Percentiles rank a stretch among this genome's conserved stretches.
Conservation (phyloP, 1,140 invertebrate species). For the Rhyzopertha dominica region DNA sequence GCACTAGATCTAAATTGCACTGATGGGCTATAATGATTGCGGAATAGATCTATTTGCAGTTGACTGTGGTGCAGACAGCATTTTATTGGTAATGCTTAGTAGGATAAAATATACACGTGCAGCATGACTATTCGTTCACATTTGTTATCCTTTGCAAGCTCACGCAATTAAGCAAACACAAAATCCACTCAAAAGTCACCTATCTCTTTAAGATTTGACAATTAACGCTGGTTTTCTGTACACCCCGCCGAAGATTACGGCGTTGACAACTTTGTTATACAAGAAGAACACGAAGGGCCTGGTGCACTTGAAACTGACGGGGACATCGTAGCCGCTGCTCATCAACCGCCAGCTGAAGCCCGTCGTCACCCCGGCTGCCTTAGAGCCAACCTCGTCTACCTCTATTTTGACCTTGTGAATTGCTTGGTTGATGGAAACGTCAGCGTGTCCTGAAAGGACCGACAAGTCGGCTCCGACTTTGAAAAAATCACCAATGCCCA, state of each 20-base stretch:
- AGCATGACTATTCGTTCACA: too few relatives aligned
- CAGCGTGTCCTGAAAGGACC: conserved; percentile 36
- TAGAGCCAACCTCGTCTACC: conserved; percentile 59
- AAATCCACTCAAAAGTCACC: too few relatives aligned
- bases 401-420: conserved; percentile 58
- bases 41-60: too few relatives aligned
- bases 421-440: conserved; percentile 49
- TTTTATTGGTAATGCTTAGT: too few relatives aligned
- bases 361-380: conserved; percentile 59
- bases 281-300: conserved; percentile 64
- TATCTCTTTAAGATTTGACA: conserved; percentile 39
- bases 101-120: too few relatives aligned
- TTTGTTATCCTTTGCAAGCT: too few relatives aligned
- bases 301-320: conserved; percentile 56
- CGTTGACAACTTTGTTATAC: conserved; percentile 51
- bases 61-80: too few relatives aligned
- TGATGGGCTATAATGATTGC: too few relatives aligned
- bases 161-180: too few relatives aligned
- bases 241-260: conserved; percentile 57
- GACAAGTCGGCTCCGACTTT: conserved; percentile 46
- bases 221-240: conserved; percentile 44
- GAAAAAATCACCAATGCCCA: conserved; percentile 55
- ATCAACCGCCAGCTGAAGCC: conserved; percentile 53
- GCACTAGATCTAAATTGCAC: too few relatives aligned
- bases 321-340: conserved; percentile 58